Conservation (phyloP, 2,113 vertebrate species). For the Brienomyrus longianalis region DNA sequence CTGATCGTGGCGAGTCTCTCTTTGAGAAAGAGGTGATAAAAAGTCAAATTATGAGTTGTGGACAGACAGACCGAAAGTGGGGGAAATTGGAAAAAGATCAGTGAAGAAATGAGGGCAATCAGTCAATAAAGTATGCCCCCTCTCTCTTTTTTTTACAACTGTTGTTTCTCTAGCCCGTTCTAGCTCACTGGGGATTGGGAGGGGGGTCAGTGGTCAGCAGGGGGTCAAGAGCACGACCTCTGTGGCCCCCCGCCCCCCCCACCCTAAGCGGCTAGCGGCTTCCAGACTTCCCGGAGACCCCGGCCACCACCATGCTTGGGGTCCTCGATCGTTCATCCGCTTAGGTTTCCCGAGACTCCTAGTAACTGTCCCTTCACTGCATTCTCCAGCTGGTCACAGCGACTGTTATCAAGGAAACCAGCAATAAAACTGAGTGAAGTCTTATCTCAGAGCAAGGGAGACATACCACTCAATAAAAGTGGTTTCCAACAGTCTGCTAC, state of each 20-base stretch:
- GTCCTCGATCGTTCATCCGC: neutral
- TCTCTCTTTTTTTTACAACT: constrained; percentile 17
- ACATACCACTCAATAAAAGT: neutral
- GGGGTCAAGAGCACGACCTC: constrained; percentile 59
- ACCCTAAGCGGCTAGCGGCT: constrained; percentile 7
- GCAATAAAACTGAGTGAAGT: constrained; percentile 7
- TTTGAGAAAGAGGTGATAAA: constrained; percentile 58
- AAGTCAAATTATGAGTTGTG: constrained; percentile 57
- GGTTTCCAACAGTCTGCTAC: neutral
- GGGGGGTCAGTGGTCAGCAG: constrained; percentile 30
- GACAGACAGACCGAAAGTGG: constrained; percentile 18
- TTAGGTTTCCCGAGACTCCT: neutral
- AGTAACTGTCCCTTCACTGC: neutral
- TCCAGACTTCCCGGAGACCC: constrained; percentile 22
- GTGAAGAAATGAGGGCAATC: constrained; percentile 56
- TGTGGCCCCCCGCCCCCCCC: constrained; percentile 32
- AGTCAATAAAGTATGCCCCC: constrained; percentile 46
- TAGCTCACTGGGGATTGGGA: constrained; percentile 9
- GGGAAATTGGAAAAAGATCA: constrained; percentile 49
- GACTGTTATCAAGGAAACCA: neutral
- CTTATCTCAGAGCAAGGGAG: neutral
- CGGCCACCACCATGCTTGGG: neutral
- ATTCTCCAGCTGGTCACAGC: neutral
- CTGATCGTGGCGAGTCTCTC: constrained; percentile 52
- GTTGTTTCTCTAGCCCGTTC: neutral